Evolutionary conservation across 2,113 vertebrate species (phyloP).

Genomic region (Rhinoderma darwinii): DNA sequence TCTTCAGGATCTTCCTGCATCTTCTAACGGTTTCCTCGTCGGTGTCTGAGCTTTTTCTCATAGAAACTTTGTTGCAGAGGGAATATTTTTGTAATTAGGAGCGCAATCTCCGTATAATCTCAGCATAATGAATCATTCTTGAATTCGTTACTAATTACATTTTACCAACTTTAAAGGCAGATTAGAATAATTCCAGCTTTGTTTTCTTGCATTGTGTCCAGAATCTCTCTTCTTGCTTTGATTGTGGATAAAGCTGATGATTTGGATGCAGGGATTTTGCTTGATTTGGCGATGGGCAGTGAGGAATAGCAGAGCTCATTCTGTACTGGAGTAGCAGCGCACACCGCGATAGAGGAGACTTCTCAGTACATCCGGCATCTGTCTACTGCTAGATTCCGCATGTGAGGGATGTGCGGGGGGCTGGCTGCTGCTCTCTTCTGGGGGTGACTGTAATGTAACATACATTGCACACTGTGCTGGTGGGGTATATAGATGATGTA

Average conservation of each 20-base stretch:
- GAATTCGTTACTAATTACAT: constrained; percentile 12
- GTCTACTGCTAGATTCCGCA: too few species aligned
- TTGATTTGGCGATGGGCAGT: neutral
- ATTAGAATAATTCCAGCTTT: constrained; percentile 9
- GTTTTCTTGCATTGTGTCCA: neutral
- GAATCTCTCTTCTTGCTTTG: too few species aligned
- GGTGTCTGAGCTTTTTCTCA: neutral
- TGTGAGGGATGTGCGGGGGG: too few species aligned
- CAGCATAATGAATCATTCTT: constrained; percentile 17
- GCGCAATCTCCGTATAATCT: constrained; percentile 28
- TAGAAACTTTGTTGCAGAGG: neutral
- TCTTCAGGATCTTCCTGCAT: neutral
- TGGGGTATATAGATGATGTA: too few species aligned
- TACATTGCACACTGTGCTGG: too few species aligned
- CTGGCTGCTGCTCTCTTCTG: too few species aligned
- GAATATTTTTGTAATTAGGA: constrained; percentile 31
- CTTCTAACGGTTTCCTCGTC: neutral
- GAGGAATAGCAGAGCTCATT: neutral
- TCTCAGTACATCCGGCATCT: too few species aligned
- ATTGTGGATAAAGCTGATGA: neutral
- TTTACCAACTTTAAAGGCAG: neutral
- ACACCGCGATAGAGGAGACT: neutral
- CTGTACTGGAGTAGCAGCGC: neutral
- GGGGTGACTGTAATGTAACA: too few species aligned
- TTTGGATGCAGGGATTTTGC: neutral